These are phyloP conservation scores for Muscicapa adusta DNA, from an alignment of 2,113 vertebrate genomes.

Conservation along the genomic window DNA sequence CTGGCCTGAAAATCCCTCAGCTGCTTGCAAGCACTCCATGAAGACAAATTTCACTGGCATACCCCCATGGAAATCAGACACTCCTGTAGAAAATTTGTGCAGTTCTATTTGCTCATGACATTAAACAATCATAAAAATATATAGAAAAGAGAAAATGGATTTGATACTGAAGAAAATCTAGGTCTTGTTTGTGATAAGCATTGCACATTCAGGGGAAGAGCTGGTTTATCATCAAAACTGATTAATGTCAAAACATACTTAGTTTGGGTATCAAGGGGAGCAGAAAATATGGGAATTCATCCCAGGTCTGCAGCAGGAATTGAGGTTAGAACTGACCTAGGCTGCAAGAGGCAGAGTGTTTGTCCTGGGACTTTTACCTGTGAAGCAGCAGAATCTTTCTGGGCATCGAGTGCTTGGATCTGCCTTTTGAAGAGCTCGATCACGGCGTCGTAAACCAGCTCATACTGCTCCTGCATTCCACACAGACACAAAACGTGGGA, in stretches of 20 bases:
- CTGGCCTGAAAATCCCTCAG: background rate
- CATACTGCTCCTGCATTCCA: conserved; percentile 87
- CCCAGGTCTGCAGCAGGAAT: background rate
- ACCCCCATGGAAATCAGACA: background rate
- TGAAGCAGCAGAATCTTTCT: background rate
- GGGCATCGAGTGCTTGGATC: conserved; percentile 62
- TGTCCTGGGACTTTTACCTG: conserved; percentile 57
- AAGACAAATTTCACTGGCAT: background rate
- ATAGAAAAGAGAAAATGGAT: background rate
- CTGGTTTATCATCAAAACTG: background rate
- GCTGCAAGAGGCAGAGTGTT: background rate
- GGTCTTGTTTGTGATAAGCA: background rate
- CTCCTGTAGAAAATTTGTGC: background rate
- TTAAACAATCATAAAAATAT: background rate
- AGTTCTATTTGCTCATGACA: background rate
- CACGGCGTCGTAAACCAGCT: conserved; percentile 85
- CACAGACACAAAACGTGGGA: background rate
- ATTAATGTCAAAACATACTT: background rate
- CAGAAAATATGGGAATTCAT: background rate
- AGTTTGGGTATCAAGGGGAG: background rate
- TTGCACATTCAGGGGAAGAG: background rate
- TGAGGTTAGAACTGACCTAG: background rate
- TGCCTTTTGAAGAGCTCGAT: conserved; percentile 84
- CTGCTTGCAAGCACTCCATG: background rate
- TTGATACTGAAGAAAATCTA: background rate